Conservation (phyloP, 2,797 vertebrate species). For the Simalia tracyae region DNA sequence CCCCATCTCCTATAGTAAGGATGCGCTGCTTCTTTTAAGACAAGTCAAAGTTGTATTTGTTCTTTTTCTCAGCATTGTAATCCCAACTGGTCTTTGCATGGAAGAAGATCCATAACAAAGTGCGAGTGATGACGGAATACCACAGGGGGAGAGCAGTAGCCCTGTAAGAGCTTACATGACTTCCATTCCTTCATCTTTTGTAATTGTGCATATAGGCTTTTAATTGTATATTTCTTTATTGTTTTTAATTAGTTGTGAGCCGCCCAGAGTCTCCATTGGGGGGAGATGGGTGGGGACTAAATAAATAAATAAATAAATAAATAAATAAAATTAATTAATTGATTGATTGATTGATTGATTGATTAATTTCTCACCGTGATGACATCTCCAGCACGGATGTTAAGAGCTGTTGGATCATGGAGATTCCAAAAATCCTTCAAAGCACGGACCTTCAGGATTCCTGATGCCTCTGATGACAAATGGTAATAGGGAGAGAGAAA, state of each 20-base stretch:
- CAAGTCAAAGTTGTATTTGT: not conserved
- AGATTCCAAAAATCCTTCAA: constrained; percentile 97
- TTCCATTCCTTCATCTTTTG: no score
- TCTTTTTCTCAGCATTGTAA: not conserved
- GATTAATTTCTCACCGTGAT: constrained; percentile 83
- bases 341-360: no score
- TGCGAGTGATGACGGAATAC: not conserved
- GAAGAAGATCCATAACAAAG: not conserved
- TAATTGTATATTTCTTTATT: no score
- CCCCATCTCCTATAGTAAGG: not conserved
- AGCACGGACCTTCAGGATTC: constrained; percentile 92
- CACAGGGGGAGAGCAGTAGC: not conserved
- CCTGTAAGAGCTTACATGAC: not conserved
- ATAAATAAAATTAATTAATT: no score
- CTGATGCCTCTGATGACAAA: constrained; percentile 85
- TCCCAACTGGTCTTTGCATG: no score
- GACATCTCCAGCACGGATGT: constrained; percentile 89
- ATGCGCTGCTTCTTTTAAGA: not conserved
- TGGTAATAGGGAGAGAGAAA: constrained; percentile 42
- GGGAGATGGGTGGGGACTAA: no score
- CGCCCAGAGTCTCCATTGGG: no score
- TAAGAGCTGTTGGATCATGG: constrained; percentile 95
- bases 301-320: no score
- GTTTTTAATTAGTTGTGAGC: no score
- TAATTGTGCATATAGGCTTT: no score